Evolutionary conservation across 1,140 invertebrate genomes (phyloP), one percentile per base, ranked within the genome.

Genomic region (Maconellicoccus hirsutus): DNA sequence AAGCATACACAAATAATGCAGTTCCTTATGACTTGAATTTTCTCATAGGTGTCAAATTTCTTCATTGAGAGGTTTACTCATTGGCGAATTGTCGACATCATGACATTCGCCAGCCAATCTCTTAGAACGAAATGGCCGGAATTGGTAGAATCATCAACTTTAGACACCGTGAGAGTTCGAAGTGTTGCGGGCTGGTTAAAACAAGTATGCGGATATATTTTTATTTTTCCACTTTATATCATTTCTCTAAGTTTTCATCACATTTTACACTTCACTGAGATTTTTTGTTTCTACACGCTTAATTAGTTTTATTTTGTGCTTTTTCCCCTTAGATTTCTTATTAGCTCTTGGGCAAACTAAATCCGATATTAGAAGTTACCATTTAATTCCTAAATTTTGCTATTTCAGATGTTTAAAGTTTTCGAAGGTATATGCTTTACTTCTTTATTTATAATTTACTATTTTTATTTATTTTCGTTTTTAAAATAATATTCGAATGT

Each of bases 101-200:
- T 66, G 61, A 66, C 61, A 66, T 66, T 25, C 25, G 22, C 61
- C 3, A 66, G 61, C 25, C 61, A 66, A 19, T 84, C 85, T 39
- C 76, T 86, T 52, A 80, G 86, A 27, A 85, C 85, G 1, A 83
- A 84, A 71, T 87, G 85, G 85, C 85, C 83, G 74, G 84, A 85
- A 73, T 79, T 88, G 70, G 83, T 87, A 59, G 86, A 87, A 76
- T 85, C 86, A 27, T 83, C 85, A 70, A 71, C 73, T 75, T 78
- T 70, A 84, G 86, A 87, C 10, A 83, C 84, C 0, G 84, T 83
- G 74, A 84, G 86, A 73, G 85, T 87, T 59, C 82, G 85, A 72
- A 87, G 85, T 73, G 86, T 88, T 75, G 86, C 88, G 72, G 87
- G 87, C 78, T 89, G 87, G 87, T 82, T 89, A 33, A 89, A 89